A percentile compares a stretch with the other conserved stretches of the same genome.
Evolutionary conservation across 2,888 invertebrate species (phyloP).

Genomic region (Teleiodes luculella): DNA sequence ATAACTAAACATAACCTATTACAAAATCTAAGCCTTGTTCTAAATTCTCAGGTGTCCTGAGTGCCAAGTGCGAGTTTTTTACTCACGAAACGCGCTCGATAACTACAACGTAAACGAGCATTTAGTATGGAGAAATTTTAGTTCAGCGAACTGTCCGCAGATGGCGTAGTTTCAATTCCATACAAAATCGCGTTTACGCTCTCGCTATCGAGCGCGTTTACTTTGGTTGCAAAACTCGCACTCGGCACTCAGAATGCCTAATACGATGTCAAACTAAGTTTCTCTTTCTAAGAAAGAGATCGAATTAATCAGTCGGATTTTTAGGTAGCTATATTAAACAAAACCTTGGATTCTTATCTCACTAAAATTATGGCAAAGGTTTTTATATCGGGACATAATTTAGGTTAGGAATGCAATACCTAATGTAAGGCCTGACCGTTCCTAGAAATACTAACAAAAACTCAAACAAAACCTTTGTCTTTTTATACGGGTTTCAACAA

Average conservation of each 20-base stretch:
- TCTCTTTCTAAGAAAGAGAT: constrained; percentile 38
- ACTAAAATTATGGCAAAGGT: constrained; percentile 64
- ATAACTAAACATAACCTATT: too few relatives aligned
- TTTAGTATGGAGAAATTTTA: too few relatives aligned
- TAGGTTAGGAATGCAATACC: constrained; percentile 59
- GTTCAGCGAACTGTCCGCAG: too few relatives aligned
- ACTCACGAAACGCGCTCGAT: too few relatives aligned
- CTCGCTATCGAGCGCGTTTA: too few relatives aligned
- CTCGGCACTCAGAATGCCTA: too few relatives aligned
- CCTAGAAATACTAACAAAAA: constrained; percentile 69
- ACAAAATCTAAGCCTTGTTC: background rate
- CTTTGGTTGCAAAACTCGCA: too few relatives aligned
- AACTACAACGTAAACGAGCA: too few relatives aligned
- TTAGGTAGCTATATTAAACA: constrained; percentile 10
- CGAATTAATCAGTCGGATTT: constrained; percentile 46
- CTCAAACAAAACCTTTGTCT: constrained; percentile 25
- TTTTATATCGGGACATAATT: constrained; percentile 58
- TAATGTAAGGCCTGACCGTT: constrained; percentile 51
- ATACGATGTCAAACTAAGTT: constrained; percentile 3
- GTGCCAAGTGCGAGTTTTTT: background rate
- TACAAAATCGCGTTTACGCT: too few relatives aligned
- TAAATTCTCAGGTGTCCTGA: constrained; percentile 4
- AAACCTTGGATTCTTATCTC: constrained; percentile 55
- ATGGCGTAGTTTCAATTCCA: too few relatives aligned
- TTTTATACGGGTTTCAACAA: background rate